These are phyloP conservation scores for Tenebrosternarchus preto DNA, from an alignment of 2,113 vertebrate species.

Conservation along the genomic window DNA sequence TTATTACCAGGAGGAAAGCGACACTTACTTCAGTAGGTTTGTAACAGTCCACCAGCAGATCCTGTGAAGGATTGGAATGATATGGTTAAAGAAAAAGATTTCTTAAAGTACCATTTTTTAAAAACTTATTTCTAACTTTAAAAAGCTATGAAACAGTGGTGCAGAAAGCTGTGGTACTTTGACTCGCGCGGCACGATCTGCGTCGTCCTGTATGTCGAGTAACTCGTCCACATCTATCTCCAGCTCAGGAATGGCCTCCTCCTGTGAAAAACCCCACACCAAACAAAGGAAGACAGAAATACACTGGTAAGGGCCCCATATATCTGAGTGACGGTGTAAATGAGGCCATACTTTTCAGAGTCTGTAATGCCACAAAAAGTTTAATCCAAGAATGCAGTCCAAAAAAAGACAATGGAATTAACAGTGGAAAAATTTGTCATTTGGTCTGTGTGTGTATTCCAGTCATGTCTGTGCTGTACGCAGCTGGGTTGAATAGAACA, in stretches of 20 bases:
- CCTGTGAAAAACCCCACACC: conserved; percentile 58
- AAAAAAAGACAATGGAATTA: background rate
- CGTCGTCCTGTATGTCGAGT: conserved; percentile 86
- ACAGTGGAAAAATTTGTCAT: background rate
- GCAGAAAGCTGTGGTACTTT: conserved; percentile 70
- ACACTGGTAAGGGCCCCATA: background rate
- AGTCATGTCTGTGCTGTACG: background rate
- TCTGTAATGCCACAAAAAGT: conserved; percentile 7
- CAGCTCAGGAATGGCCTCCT: conserved; percentile 88
- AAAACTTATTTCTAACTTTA: background rate
- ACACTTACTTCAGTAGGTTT: conserved; percentile 88
- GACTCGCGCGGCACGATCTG: conserved; percentile 82
- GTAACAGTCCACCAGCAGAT: conserved; percentile 88
- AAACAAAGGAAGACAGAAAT: background rate
- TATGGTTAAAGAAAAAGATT: background rate
- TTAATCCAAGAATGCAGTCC: background rate
- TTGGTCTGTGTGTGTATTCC: background rate
- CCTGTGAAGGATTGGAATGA: conserved; percentile 64
- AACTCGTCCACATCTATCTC: conserved; percentile 92
- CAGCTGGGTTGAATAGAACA: background rate
- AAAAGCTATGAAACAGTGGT: background rate
- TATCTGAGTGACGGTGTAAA: background rate
- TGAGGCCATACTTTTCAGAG: background rate
- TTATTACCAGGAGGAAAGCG: background rate
- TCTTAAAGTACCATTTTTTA: too few species aligned